phyloP scores from a whole-genome alignment of 2,113 vertebrate genomes.

The Mola mola region DNA sequence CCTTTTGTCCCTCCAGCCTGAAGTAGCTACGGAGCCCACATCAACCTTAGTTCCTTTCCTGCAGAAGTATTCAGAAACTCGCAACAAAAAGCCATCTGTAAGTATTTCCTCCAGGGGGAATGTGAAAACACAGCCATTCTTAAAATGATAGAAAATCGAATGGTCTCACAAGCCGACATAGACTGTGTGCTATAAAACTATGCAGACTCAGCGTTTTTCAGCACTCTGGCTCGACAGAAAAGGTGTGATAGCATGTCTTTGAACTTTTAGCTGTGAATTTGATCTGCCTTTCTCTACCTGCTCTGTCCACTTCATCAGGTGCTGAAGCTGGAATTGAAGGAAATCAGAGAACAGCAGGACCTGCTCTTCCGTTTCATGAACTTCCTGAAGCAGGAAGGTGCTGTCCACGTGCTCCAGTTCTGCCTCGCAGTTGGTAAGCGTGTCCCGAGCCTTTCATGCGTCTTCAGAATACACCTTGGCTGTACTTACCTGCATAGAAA shows the following conservation, averaged over 20 bases:
- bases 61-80: constrained; percentile 92
- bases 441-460: neutral
- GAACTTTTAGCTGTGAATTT: neutral
- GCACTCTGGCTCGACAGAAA: too few relatives aligned
- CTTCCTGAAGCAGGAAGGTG: constrained; percentile 96
- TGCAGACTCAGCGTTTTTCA: too few relatives aligned
- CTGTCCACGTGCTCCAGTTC: constrained; percentile 96
- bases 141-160: too few relatives aligned
- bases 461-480: neutral
- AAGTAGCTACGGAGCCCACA: constrained; percentile 89
- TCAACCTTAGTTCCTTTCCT: constrained; percentile 91
- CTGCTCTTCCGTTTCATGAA: constrained; percentile 99
- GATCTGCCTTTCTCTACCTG: neutral
- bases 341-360: constrained; percentile 95
- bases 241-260: too few relatives aligned
- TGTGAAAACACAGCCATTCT: too few relatives aligned
- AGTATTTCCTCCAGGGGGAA: constrained; percentile 51
- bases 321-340: constrained; percentile 93
- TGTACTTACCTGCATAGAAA: too few relatives aligned
- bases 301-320: constrained; percentile 78
- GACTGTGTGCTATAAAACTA: too few relatives aligned
- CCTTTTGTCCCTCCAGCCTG: constrained; percentile 82
- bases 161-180: too few relatives aligned
- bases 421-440: constrained; percentile 93
- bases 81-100: constrained; percentile 92